Base-by-base conservation (phyloP, 2,797 vertebrate species). In the Fringilla coelebs region DNA sequence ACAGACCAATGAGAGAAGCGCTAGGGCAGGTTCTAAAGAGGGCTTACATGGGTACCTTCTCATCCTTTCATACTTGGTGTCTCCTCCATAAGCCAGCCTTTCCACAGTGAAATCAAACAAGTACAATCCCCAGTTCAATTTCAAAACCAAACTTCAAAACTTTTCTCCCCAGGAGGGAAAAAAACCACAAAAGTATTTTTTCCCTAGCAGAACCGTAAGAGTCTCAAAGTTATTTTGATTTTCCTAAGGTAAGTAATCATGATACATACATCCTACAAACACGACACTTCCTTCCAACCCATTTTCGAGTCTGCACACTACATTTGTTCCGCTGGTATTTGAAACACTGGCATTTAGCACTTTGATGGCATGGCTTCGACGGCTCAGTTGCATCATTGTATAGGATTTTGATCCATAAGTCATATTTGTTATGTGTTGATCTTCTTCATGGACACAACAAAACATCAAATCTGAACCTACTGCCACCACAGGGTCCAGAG, bases 191-290 rank as follows among this genome's bases (percentile, higher is more conserved):
- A 0, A 36, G 11, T 6, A 60, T 24, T 67, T 72, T 40, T 49
- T 93, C 78, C 38, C 38, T 65, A 68, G 13, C 10, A 81, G 45
- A 82, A 73, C 3, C 3, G 7, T 13, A 49, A 20, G 4, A 75
- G 10, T 41, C 29, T 66, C 60, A 90, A 85, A 76, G 57, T 4
- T 0, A 49, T 40, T 79, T 63, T 85, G 9, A 57, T 82, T 82
- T 95, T 84, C 13, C 18, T 45, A 46, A 70, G 12, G 20, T 66
- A 75, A 90, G 36, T 74, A 82, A 77, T 77, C 13, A n/a, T n/a
- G 17, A 92, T 96, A 98, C 98, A 88, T 97, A 98, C 98, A 98
- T 96, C 98, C 98, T 28, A 96, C 96, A 93, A 98, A 98, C 67
- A 98, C n/a, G 43, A 98, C 98, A 15, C 97, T 96, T 94, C 98